Evolutionary conservation across 2,113 vertebrate genomes (phyloP), one percentile per base, ranked within the genome.

Genomic region (Melanotaenia duboulayi): DNA sequence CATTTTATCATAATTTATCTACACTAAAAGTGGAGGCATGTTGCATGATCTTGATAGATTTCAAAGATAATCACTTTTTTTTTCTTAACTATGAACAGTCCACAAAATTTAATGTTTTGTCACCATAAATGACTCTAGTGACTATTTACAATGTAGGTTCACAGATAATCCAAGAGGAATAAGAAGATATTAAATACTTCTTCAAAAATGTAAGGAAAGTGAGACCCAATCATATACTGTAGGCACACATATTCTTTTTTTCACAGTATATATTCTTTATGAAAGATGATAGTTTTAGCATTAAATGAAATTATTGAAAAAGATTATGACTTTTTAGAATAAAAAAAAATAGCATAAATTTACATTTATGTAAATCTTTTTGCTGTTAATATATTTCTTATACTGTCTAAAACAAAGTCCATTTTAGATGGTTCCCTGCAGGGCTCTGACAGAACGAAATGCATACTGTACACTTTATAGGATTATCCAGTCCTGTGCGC

Each of bases 1-100:
- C 44, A 70, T 71, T 68, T 79, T 62, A 59, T 48, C 25, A 64
- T 78, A 59, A 58, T 49, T 68, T 40, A 60, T 82, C 16, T 83
- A 49, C 67, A 66, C 64, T 52, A 14, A 51, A 32, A 70, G 52
- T 24, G 13, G 39, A 71, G 46, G 68, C 54, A 24, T 42, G 68
- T 9, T 40, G 63, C 42, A 64, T 42, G 20, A 68, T 1, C 1
- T 24, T 69, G 50, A 57, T 25, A 55, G 50, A 65, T 76, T 81
- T 81, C 44, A 62, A 49, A 65, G 65, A 48, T 37, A 60, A 52
- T 54, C 39, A 37, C 13, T 17, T 20, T 20, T 54, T 32, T 57
- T 63, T 44, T 64, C 20, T 37, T 58, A 39, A 71, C 71, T 59
- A 28, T 54, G 52, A 59, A 42, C 2, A 2, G 35, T 23, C 12